Base-by-base conservation (phyloP, 92 coral and sea anemone genomes). In the Bergia puertoricense region DNA sequence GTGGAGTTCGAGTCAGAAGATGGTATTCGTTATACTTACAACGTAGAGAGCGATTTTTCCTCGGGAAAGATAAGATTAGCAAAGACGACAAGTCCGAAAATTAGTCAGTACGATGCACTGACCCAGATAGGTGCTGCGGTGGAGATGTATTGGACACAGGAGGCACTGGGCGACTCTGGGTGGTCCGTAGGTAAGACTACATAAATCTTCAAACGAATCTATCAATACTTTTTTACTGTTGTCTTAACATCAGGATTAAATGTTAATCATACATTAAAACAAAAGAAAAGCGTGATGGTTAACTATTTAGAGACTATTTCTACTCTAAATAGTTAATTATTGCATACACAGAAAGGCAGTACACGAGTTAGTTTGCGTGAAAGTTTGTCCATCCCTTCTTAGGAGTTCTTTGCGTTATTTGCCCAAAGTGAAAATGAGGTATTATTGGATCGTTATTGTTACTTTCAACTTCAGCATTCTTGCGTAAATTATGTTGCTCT, bases 121-220 rank as follows among this genome's bases (percentile, higher is more conserved):
- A 67, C 65, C 56, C 62, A 81, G 22, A 81, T 88, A 23, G 87
- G 91, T 6, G 79, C 91, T 65, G 77, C 23, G 62, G 71, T 88
- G 65, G 81, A 81, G 38, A 40, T 81, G 54, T 72, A 80, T 69
- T 81, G 91, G 87, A 72, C 86, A 41, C 77, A 88, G 66, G 91
- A 81, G 38, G 91, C 81, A 39, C 82, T 88, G 38, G 43, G 86
- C 38, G 66, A 81, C 72, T 80, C 74, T 72, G 91, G 85, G 51
- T 88, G 91, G 91, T 82, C 91, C 23, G 73, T 54, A 62, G 91
- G 87, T 88, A 74, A 62, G 91, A 71, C 76, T 71, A 71, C 76
- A 30, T 71, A 71, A 71, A 23, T 71, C 76, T 71, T 30, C 76
- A 71, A 71, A 71, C 41, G 76, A 71, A 23, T 71, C 76, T 71